Base-by-base conservation (phyloP, 2,888 invertebrate genomes). In the Sarcophaga variegata region DNA sequence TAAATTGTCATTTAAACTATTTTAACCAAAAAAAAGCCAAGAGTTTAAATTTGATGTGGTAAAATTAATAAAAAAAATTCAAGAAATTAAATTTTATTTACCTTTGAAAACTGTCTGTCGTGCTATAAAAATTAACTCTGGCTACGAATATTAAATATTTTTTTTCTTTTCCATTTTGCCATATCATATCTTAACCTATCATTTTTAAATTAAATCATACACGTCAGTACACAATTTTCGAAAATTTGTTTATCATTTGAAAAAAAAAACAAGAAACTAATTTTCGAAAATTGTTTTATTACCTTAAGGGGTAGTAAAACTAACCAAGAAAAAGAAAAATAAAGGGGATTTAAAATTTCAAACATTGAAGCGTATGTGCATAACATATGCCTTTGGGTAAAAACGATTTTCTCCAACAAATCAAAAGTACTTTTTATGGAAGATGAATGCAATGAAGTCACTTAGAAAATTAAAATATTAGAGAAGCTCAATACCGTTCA, bases 261-360 rank as follows among this genome's bases (percentile, higher is more conserved):
- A 54, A 37, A 37, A 37, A 10, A 10, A 37, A 8, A 8, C 37
- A 8, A 37, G 37, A 37, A 37, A 37, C 37, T 37, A 12, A 63
- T n/a, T 81, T 81, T 75, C n/a, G 17, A 54, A 81, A 81, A 81
- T 70, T 69, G 63, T 63, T 81, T 81, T 81, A 20, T 75, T 22
- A 69, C 81, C 81, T 54, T 10, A 63, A 75, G 81, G 49, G 22
- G 59, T 14, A 27, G 62, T 59, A 81, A 75, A 67, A 60, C 8
- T 25, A 37, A 12, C 4, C n/a, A 59, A 37, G 37, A 37, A 37
- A 37, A 54, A 54, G 5, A 54, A 54, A 17, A 17, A 12, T 2
- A 14, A 49, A 17, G 14, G 1, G 5, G 17, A 54, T 14, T n/a
- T 62, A 12, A 67, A 74, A 60, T 45, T 77, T 60, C n/a, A 49